phyloP scores from a whole-genome alignment of 2,113 vertebrate genomes.

The Labrus mixtus region DNA sequence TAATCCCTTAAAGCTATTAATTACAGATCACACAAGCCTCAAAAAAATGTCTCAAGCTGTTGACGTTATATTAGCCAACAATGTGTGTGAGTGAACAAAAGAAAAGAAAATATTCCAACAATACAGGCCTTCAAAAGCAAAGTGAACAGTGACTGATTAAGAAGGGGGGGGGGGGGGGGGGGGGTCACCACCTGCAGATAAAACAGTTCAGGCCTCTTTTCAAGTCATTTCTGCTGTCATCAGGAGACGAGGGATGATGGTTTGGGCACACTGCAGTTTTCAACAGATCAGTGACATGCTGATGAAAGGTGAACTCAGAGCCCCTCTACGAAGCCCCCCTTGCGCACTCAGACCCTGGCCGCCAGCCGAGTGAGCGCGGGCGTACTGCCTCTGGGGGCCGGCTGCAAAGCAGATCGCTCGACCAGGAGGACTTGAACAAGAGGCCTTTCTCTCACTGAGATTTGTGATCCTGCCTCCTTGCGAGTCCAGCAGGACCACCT shows the following conservation, averaged over 20 bases:
- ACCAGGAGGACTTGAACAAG: slow-evolving; percentile 52
- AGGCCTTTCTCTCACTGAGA: slow-evolving; percentile 51
- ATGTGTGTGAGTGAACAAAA: slow-evolving; percentile 21
- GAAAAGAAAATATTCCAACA: slow-evolving; percentile 16
- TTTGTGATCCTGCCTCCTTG: slow-evolving; percentile 28
- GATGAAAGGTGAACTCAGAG: slow-evolving; percentile 75
- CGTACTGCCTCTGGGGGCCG: slow-evolving; percentile 40
- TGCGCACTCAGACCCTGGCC: slow-evolving; percentile 58
- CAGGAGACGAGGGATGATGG: slow-evolving; percentile 35
- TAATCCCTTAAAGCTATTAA: slow-evolving; percentile 44
- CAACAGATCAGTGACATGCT: slow-evolving; percentile 66
- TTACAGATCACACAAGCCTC: slow-evolving; percentile 47
- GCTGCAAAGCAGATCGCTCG: slow-evolving; percentile 32
- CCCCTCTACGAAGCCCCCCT: slow-evolving; percentile 48
- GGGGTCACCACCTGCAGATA: slow-evolving; percentile 59
- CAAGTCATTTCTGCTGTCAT: slow-evolving; percentile 29
- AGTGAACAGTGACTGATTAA: slow-evolving; percentile 40
- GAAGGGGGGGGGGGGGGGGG: slow-evolving; percentile 33
- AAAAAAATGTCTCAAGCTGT: slow-evolving; percentile 41
- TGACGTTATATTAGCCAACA: slow-evolving; percentile 24
- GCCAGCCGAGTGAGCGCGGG: slow-evolving; percentile 51
- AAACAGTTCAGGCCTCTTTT: slow-evolving; percentile 33
- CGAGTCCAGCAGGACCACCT: slow-evolving; percentile 39
- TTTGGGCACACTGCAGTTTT: slow-evolving; percentile 44
- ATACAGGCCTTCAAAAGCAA: slow-evolving; percentile 18